phyloP scores from a whole-genome alignment of 37 sponge, comb jelly and placozoan genomes.

The Lycopodina hypogea region DNA sequence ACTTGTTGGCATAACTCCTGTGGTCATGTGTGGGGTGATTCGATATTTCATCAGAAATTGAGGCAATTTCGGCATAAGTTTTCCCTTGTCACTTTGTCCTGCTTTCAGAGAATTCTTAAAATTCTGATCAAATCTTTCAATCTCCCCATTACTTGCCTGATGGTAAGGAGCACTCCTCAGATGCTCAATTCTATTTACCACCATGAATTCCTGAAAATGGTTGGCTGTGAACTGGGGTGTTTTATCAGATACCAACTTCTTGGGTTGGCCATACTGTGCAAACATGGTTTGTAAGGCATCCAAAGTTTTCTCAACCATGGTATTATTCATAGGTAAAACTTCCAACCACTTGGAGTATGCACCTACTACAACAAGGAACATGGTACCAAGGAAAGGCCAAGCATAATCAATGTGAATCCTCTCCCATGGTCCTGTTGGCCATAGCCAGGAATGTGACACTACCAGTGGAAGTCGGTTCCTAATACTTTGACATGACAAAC shows the following conservation, averaged over 20 bases:
- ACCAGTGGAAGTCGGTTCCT: neutral
- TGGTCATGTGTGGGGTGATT: constrained; percentile 11
- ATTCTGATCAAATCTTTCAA: constrained; percentile 11
- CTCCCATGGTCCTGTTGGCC: constrained; percentile 7
- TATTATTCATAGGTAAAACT: neutral
- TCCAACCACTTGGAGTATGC: constrained; percentile 16
- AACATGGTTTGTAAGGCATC: neutral
- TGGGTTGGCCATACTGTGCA: neutral
- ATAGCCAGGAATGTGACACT: neutral
- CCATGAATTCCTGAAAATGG: neutral
- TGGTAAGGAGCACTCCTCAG: neutral
- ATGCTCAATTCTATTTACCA: neutral
- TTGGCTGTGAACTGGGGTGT: neutral
- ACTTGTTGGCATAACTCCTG: neutral
- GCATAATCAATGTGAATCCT: constrained; percentile 2
- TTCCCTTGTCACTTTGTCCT: neutral
- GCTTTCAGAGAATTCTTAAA: neutral
- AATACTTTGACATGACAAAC: neutral
- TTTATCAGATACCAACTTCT: neutral
- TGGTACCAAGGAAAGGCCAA: neutral
- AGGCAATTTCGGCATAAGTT: neutral
- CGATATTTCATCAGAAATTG: neutral
- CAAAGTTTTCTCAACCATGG: neutral
- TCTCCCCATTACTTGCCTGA: constrained; percentile 10
- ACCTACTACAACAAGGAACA: constrained; percentile 2